These are phyloP conservation scores for Leptinotarsa undecemlineata DNA, from an alignment of 1,140 invertebrate species.

Conservation along the genomic window DNA sequence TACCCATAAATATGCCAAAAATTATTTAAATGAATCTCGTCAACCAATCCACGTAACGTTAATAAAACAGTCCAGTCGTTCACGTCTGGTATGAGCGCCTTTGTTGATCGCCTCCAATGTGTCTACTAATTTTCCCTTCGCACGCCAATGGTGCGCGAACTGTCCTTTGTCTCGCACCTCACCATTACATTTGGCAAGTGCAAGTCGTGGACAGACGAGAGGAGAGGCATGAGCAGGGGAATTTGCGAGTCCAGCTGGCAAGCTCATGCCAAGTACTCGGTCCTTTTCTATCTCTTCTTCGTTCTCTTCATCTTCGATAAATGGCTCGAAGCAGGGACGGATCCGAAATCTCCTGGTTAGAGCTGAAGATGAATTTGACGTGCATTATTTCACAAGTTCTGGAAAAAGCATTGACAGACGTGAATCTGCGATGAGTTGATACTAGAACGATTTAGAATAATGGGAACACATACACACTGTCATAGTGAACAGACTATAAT, in stretches of 20 bases:
- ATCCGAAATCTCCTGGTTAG: not conserved
- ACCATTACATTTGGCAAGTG: slow-evolving; percentile 49
- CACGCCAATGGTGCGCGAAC: slow-evolving; percentile 12
- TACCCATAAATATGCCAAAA: too few relatives aligned
- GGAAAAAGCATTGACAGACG: too few relatives aligned
- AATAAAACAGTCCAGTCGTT: too few relatives aligned
- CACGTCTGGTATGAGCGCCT: too few relatives aligned
- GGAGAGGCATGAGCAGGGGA: slow-evolving; percentile 29
- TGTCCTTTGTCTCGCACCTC: slow-evolving; percentile 37
- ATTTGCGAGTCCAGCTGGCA: slow-evolving; percentile 55
- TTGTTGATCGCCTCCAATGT: too few relatives aligned
- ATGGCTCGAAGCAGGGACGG: slow-evolving; percentile 5
- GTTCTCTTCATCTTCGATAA: not conserved
- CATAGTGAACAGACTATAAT: too few relatives aligned
- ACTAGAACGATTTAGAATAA: too few relatives aligned
- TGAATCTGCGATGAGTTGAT: too few relatives aligned
- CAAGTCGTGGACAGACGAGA: slow-evolving; percentile 31
- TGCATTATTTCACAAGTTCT: not conserved
- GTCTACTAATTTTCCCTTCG: not conserved
- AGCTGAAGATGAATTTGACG: not conserved
- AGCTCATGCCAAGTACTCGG: slow-evolving; percentile 44
- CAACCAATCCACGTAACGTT: too few relatives aligned
- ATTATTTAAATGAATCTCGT: too few relatives aligned
- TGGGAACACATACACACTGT: too few relatives aligned
- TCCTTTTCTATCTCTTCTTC: not conserved